Conservation (phyloP, 64 coral and sea anemone species). For the Platygyra sinensis region DNA sequence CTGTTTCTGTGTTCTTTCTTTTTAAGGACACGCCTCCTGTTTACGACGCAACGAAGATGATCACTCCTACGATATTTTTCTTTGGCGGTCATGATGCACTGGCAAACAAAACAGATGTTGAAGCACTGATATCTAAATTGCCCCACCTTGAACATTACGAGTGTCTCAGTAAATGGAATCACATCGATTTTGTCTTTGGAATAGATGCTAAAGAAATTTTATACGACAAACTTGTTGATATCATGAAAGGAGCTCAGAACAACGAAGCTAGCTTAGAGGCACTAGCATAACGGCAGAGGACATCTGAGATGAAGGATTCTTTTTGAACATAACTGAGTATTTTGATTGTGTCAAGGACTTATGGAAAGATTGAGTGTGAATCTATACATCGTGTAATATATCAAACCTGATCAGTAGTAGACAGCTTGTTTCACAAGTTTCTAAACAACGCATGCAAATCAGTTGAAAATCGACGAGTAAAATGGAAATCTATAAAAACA, state of each 20-base stretch:
- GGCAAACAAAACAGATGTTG: conserved; percentile 46
- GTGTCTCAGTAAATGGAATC: conserved; percentile 60
- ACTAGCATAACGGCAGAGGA: no score
- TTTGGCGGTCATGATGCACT: conserved; percentile 43
- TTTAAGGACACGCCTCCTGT: conserved; percentile 54
- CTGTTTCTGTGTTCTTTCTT: background rate
- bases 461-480: no score
- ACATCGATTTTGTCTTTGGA: conserved; percentile 70
- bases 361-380: no score
- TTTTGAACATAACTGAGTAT: no score
- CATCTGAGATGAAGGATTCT: no score
- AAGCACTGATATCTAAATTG: conserved; percentile 20
- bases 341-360: no score
- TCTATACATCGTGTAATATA: no score
- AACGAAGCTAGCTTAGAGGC: background rate
- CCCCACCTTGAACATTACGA: background rate
- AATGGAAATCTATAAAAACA: no score
- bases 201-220: conserved; percentile 47
- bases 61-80: conserved; percentile 52
- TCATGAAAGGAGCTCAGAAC: background rate
- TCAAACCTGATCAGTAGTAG: no score
- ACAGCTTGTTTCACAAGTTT: no score
- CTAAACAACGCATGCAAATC: no score
- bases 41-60: conserved; percentile 64
- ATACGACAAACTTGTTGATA: conserved; percentile 37